phyloP scores from a whole-genome alignment of 2,888 invertebrate genomes.

The Ypsolopha scabrella region DNA sequence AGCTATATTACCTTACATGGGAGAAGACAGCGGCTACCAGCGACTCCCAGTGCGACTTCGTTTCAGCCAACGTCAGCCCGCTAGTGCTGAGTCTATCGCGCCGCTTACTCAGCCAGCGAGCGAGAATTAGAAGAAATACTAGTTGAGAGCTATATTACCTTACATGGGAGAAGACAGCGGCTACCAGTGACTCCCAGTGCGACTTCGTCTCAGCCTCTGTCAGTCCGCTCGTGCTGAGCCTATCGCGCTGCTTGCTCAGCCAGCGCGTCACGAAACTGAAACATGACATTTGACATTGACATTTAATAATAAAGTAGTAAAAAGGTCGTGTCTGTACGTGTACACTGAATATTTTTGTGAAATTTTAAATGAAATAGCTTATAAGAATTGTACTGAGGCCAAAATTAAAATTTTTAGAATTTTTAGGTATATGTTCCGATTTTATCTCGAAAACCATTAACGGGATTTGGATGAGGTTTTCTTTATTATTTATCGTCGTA shows the following conservation, averaged over 20 bases:
- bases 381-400: no score
- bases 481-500: no score
- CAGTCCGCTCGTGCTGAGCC: conserved; percentile 52
- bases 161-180: conserved; percentile 81
- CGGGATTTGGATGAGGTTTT: no score
- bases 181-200: conserved; percentile 77
- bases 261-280: conserved; percentile 80
- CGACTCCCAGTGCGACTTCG: conserved; percentile 73
- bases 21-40: conserved; percentile 82
- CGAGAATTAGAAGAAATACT: no score
- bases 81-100: conserved; percentile 62
- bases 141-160: conserved; percentile 28
- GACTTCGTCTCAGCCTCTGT: conserved; percentile 62
- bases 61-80: conserved; percentile 54
- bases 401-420: no score
- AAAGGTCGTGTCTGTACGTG: no score
- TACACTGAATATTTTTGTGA: no score
- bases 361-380: no score
- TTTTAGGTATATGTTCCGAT: no score
- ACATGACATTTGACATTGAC: not conserved
- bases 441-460: no score
- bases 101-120: conserved; percentile 84
- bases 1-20: conserved; percentile 67
- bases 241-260: conserved; percentile 78
- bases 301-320: no score